Evolutionary conservation across 2,888 invertebrate species (phyloP), one percentile per base, ranked within the genome.

Genomic region (Eilema sororculum): DNA sequence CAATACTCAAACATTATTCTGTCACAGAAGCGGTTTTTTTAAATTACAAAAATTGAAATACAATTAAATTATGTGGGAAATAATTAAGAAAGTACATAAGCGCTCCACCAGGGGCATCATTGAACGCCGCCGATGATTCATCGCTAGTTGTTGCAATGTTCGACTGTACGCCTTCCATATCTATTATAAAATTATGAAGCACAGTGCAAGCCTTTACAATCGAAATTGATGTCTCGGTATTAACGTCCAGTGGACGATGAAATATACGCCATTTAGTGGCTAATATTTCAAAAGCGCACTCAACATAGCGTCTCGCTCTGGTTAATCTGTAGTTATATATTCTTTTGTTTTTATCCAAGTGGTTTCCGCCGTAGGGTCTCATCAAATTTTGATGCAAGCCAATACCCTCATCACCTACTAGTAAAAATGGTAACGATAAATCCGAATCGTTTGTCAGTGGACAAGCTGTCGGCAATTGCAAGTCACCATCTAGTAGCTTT

Each of bases 191-290:
- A 69, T 81, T 81, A 72, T 81, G 80, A 57, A 81, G 69, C 59
- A 78, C 71, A 68, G 78, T 74, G 74, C 83, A 81, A 63, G 84
- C 79, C 76, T 86, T 85, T 60, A 85, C 77, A 74, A 85, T 83
- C 67, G 75, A 73, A 59, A 75, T 78, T 69, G 79, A 80, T 76
- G 83, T 83, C 61, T 78, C 76, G 58, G 72, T 72, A 58, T 83
- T 22, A n/a, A 60, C 60, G 68, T 86, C 78, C 60, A 86, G 70
- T 67, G 86, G 81, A 67, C 84, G 71, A 75, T 87, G 86, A 68
- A 87, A 84, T 71, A 88, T 87, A 73, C 84, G 75, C 87, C 86
- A 89, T 78, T 87, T 89, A 76, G 86, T 75, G 33, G 78, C 78
- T 70, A 76, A 72, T 71, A 80, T 78, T 12, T 77, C 80, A 71